These are phyloP conservation scores for Uloborus diversus DNA, from an alignment of 1,140 invertebrate species.

Conservation along the genomic window DNA sequence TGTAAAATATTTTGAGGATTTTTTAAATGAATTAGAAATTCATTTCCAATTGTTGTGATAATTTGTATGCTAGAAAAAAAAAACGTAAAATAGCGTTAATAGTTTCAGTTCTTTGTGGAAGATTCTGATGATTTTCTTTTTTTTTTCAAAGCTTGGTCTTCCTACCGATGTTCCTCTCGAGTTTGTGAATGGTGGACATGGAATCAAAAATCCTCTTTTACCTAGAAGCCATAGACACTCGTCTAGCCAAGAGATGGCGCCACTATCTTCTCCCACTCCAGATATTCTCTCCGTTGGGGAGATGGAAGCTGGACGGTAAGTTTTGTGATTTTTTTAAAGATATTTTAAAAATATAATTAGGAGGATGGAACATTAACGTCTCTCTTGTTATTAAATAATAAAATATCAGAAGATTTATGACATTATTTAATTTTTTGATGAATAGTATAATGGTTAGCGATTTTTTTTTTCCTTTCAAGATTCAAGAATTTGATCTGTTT, in stretches of 20 bases:
- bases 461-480: too few species aligned
- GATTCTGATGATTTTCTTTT: too few species aligned
- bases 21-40: too few species aligned
- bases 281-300: slow-evolving; percentile 43
- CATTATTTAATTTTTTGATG: too few species aligned
- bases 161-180: slow-evolving; percentile 73
- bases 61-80: too few species aligned
- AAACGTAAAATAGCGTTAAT: too few species aligned
- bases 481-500: background rate
- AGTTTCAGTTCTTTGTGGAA: too few species aligned
- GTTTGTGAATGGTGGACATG: slow-evolving; percentile 98
- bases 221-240: slow-evolving; percentile 30
- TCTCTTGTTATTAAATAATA: background rate
- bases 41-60: too few species aligned
- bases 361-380: background rate
- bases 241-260: slow-evolving; percentile 29
- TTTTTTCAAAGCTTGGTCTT: slow-evolving; percentile 29
- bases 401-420: too few species aligned
- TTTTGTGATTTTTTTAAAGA: background rate
- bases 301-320: slow-evolving; percentile 33
- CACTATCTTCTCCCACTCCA: background rate
- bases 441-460: too few species aligned
- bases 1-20: too few species aligned
- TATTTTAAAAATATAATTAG: background rate
- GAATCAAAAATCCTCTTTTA: slow-evolving; percentile 96